phyloP scores from a whole-genome alignment of 1,140 invertebrate genomes.

The Conopomorpha cramerella region DNA sequence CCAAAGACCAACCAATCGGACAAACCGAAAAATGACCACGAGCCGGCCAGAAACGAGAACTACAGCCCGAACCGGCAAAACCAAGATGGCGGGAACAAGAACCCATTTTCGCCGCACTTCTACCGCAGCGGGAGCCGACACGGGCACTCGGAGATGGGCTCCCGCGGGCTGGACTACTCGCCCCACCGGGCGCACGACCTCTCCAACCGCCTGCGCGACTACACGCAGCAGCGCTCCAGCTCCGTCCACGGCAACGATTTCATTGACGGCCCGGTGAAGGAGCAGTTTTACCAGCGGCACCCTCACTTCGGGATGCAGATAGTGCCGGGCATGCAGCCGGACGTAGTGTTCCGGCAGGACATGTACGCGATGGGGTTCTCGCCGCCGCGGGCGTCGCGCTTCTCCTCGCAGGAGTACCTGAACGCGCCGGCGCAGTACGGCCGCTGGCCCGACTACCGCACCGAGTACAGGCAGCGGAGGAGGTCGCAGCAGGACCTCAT shows the following conservation, averaged over 20 bases:
- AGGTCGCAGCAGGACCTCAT: slow-evolving; percentile 54
- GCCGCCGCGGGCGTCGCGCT: slow-evolving; percentile 43
- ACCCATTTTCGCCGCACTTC: slow-evolving; percentile 41
- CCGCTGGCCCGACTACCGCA: slow-evolving; percentile 35
- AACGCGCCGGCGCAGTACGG: slow-evolving; percentile 42
- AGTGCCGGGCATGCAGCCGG: slow-evolving; percentile 39
- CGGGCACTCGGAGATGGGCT: slow-evolving; percentile 55
- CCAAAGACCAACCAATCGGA: slow-evolving; percentile 16
- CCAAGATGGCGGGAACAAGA: slow-evolving; percentile 38
- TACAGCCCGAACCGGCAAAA: slow-evolving; percentile 17
- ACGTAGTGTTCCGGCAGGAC: slow-evolving; percentile 53
- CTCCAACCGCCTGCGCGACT: slow-evolving; percentile 37
- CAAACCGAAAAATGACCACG: slow-evolving; percentile 18
- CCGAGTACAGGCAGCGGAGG: slow-evolving; percentile 40
- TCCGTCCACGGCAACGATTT: slow-evolving; percentile 56
- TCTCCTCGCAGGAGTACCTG: slow-evolving; percentile 57
- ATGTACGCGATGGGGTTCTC: slow-evolving; percentile 45
- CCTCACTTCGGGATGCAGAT: slow-evolving; percentile 46
- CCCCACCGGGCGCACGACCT: slow-evolving; percentile 47
- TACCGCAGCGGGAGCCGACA: slow-evolving; percentile 32
- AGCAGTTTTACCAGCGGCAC: slow-evolving; percentile 33
- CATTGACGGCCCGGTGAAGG: slow-evolving; percentile 35
- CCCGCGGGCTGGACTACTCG: slow-evolving; percentile 50
- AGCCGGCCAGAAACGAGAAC: slow-evolving; percentile 20
- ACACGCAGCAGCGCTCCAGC: slow-evolving; percentile 43